These are phyloP conservation scores for Eurytoma adleriae DNA, from an alignment of 2,888 invertebrate species.

Conservation along the genomic window DNA sequence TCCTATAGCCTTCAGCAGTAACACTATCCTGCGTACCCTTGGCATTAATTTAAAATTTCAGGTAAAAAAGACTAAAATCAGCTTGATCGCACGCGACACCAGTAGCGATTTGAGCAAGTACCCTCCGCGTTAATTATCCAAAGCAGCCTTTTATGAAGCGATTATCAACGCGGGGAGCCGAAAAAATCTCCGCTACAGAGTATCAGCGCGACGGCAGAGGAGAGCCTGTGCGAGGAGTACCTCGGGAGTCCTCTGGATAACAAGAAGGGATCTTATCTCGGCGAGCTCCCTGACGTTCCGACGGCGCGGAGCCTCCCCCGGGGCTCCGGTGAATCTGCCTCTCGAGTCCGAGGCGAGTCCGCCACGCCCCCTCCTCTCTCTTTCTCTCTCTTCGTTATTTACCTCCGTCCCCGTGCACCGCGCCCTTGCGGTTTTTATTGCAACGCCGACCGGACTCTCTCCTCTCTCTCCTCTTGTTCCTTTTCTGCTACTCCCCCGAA, in stretches of 20 bases:
- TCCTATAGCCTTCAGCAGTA: background rate
- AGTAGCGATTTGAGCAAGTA: background rate
- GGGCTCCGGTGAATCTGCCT: slow-evolving; percentile 41
- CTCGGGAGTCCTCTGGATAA: slow-evolving; percentile 65
- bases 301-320: slow-evolving; percentile 19
- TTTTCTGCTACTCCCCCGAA: slow-evolving; percentile 57
- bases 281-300: slow-evolving; percentile 68
- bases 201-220: no score
- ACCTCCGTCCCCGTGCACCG: slow-evolving; percentile 64
- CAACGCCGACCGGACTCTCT: slow-evolving; percentile 39
- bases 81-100: background rate
- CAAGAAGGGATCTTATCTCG: slow-evolving; percentile 73
- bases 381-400: slow-evolving; percentile 66
- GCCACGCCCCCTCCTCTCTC: slow-evolving; percentile 66
- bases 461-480: slow-evolving; percentile 55
- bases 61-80: background rate
- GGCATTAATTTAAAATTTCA: no score
- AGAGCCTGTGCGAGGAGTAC: background rate
- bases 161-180: slow-evolving; percentile 44
- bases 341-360: slow-evolving; percentile 64
- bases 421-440: slow-evolving; percentile 62
- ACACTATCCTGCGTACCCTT: background rate
- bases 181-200: background rate
- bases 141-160: slow-evolving; percentile 54
- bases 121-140: slow-evolving; percentile 33